Base-by-base conservation (phyloP, 2,797 vertebrate species). In the Karalla daura region DNA sequence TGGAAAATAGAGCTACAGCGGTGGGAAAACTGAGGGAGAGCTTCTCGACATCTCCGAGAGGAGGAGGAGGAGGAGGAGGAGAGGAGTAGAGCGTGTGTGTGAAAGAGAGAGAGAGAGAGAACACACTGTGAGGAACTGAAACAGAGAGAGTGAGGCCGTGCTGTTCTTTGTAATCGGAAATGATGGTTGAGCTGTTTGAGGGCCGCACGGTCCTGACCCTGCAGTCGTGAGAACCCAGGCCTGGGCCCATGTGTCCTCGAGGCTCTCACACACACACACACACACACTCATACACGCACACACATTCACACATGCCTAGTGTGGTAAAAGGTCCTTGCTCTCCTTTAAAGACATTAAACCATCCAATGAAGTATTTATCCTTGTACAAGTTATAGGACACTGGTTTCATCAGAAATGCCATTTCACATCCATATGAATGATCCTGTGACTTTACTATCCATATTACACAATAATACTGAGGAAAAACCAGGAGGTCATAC, bases 221-320 rank as follows among this genome's bases (percentile, higher is more conserved):
- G 41, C 53, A 85, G 82, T 70, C 87, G 66, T 91, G 90, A 92
- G 89, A 91, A 91, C 80, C 35, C 7, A 78, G 15, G 76, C 72
- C 55, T 9, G 2, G 51, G 65, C 71, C n/a, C 73, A 36, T 73
- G 66, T 64, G 78, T 83, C 74, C 75, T 73, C 32, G 75, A 81
- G 72, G 63, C 56, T 61, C 56, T 63, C 25, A n/a, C 33, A 51
- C 55, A 40, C 20, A 21, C 49, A 51, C 44, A 55, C 50, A 43
- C 33, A 0, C 18, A 2, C 49, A 54, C 69, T 73, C 23, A 13
- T 14, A 81, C 63, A 61, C 67, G 64, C 46, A 53, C 54, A 40
- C 70, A 58, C 47, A 47, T 35, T 58, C 49, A 49, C 37, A 33
- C 3, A 78, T 58, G 36, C 14, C 17, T 23, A 54, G 20, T 1